Evolutionary conservation across 2,797 vertebrate genomes (phyloP), one percentile per base, ranked within the genome.

Genomic region (Perodicticus potto): DNA sequence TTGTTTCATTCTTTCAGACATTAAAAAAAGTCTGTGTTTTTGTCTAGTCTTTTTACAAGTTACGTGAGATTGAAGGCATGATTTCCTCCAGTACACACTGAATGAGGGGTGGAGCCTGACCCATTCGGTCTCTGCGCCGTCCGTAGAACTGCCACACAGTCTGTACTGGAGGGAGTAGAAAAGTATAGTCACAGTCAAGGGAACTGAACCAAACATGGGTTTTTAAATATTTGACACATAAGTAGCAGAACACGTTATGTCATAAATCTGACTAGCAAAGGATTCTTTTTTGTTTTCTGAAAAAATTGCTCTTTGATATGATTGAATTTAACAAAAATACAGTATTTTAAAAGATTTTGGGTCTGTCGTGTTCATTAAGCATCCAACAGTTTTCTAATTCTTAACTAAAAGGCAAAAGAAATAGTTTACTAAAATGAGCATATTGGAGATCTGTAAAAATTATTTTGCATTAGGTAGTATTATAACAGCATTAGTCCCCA

Each of bases 241-340:
- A 77, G 17, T 57, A 83, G 69, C 82, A 86, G 70, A 87, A 27
- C 83, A 7, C 53, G 9, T 34, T 53, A 8, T 93, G 43, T 70
- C 80, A 65, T 17, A 78, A 86, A 6, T 72, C 53, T 45, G 43
- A 86, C 70, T 57, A 69, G 27, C 70, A 85, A 74, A 59, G 57
- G 63, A 67, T 80, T 63, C n/a, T 77, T 87, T 81, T 74, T 74
- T 67, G 23, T 27, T 88, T 85, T 93, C 67, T 88, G 61, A 76
- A 78, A 83, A 63, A 95, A 86, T 25, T 13, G 5, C 37, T 53
- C 78, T 83, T 91, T 76, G 37, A 65, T 74, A 19, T 77, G 11
- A 70, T 69, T 70, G n/a, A 57, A 94, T 67, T 89, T 85, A 95
- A 63, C 53, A 93, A 77, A 94, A 85, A 25, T 40, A 29, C 27